These are phyloP conservation scores for Anguilla pacifica DNA, from an alignment of 2,797 vertebrate genomes.

Conservation along the genomic window DNA sequence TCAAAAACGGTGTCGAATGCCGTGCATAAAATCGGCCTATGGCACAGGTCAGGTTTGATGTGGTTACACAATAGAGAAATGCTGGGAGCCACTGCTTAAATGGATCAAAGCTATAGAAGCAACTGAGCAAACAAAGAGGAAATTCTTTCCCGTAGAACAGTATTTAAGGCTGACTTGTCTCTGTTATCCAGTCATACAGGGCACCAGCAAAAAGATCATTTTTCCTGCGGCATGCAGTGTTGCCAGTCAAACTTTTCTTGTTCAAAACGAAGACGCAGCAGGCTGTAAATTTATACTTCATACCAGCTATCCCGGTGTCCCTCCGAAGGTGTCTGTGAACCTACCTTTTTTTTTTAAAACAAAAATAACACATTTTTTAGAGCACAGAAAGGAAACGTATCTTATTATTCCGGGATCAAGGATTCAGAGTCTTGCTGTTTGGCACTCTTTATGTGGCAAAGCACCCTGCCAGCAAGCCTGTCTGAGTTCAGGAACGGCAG, in stretches of 20 bases:
- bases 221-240: background rate
- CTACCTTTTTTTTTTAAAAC: slow-evolving; percentile 28
- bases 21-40: background rate
- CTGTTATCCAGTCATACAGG: background rate
- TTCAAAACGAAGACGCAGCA: background rate
- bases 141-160: background rate
- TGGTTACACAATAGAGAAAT: background rate
- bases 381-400: slow-evolving; percentile 25
- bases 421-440: background rate
- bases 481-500: background rate
- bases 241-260: background rate
- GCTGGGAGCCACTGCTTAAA: background rate
- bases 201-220: background rate
- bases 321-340: slow-evolving; percentile 23
- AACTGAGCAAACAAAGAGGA: background rate
- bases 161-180: background rate
- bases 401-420: slow-evolving; percentile 15
- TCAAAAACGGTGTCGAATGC: too few relatives aligned
- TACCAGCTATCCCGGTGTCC: slow-evolving; percentile 31
- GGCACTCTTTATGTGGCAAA: background rate
- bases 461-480: background rate
- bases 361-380: slow-evolving; percentile 32
- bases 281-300: slow-evolving; percentile 34
- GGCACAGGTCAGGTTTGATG: background rate
- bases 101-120: background rate